Conservation (phyloP, 2,888 invertebrate species). For the Andrena bucephala region DNA sequence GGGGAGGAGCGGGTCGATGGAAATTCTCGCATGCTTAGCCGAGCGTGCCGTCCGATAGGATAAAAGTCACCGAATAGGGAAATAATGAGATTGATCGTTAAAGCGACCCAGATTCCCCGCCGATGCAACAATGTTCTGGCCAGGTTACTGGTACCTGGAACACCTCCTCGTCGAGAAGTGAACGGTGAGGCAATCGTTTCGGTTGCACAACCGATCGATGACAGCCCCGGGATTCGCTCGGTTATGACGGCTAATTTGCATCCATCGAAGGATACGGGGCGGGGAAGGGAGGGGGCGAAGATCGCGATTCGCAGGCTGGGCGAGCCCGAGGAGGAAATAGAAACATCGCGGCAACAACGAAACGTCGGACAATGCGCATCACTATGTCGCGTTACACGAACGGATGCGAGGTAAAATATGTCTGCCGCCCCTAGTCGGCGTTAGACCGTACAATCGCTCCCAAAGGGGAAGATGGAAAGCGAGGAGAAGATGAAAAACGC, state of each 20-base stretch:
- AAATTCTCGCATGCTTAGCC: background rate
- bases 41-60: conserved; percentile 20
- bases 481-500: background rate
- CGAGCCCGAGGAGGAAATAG: background rate
- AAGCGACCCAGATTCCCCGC: conserved; percentile 53
- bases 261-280: conserved; percentile 39
- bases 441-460: background rate
- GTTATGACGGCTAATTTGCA: conserved; percentile 65
- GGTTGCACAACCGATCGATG: conserved; percentile 61
- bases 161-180: conserved; percentile 43
- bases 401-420: background rate
- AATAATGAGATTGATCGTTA: conserved; percentile 54
- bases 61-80: conserved; percentile 25
- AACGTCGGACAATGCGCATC: background rate
- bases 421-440: too few relatives aligned
- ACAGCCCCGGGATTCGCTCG: conserved; percentile 49
- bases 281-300: conserved; percentile 5
- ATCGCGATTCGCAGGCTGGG: background rate
- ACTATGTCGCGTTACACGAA: background rate
- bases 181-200: conserved; percentile 54
- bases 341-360: background rate
- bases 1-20: background rate
- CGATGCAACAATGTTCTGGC: conserved; percentile 60
- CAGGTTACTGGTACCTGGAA: conserved; percentile 44
- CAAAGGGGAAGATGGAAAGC: background rate